phyloP scores from a whole-genome alignment of 2,888 invertebrate species.

The Axea sp. region DNA sequence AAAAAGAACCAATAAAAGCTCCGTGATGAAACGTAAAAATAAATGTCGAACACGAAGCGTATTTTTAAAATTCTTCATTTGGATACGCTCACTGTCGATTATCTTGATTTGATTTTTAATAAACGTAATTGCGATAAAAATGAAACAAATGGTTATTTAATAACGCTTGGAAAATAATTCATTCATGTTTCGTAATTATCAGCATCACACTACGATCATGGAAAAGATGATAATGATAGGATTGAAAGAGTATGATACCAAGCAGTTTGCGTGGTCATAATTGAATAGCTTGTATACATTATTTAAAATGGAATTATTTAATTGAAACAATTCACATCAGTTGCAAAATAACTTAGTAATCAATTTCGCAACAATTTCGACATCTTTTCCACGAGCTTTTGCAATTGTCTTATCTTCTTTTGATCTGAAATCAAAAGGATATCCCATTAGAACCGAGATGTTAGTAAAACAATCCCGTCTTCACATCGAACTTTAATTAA shows the following conservation, averaged over 20 bases:
- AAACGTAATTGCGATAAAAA: conserved; percentile 22
- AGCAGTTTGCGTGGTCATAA: conserved; percentile 16
- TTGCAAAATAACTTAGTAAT: conserved; percentile 14
- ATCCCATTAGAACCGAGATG: conserved; percentile 35
- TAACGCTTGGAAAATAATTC: conserved; percentile 26
- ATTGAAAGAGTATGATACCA: conserved; percentile 16
- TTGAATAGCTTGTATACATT: conserved; percentile 18
- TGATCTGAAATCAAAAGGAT: conserved; percentile 13
- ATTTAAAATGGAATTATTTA: conserved; percentile 44
- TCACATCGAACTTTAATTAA: conserved; percentile 50
- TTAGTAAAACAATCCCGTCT: conserved; percentile 48
- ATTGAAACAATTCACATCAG: conserved; percentile 44
- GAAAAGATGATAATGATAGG: conserved; percentile 14
- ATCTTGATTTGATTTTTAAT: conserved; percentile 16
- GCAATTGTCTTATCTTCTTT: conserved; percentile 37
- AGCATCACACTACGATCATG: neutral
- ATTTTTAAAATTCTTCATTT: neutral
- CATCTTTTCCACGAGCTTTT: conserved; percentile 24
- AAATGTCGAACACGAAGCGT: neutral
- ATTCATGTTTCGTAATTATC: conserved; percentile 4
- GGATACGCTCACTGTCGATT: conserved; percentile 25
- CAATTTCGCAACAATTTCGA: conserved; percentile 13
- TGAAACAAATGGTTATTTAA: conserved; percentile 16
- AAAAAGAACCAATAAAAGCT: conserved; percentile 13
- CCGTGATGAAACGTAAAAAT: conserved; percentile 4